A percentile compares a stretch with the other conserved stretches of the same genome.
These are phyloP conservation scores for Manis pentadactyla DNA, from an alignment of 2,797 vertebrate species.

Conservation along the genomic window DNA sequence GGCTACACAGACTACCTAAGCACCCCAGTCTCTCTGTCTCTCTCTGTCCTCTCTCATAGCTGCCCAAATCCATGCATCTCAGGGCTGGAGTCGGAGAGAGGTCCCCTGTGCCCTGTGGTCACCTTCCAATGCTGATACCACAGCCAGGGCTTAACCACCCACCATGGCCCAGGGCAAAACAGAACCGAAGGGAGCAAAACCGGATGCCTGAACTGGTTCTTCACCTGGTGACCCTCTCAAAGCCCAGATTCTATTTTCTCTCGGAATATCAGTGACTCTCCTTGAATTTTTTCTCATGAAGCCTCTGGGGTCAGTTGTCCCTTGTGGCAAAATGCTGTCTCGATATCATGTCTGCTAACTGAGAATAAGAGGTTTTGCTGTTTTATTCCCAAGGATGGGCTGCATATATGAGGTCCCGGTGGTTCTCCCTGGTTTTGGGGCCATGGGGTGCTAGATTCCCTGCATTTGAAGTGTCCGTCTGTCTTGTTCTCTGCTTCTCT, in stretches of 20 bases:
- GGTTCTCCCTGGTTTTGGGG: not conserved
- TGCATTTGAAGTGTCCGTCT: not conserved
- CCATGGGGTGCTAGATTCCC: not conserved
- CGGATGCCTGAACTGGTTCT: no score
- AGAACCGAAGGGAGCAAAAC: not conserved
- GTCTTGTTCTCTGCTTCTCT: not conserved
- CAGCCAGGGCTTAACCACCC: rapidly evolving
- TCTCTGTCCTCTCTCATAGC: not conserved
- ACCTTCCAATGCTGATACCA: rapidly evolving
- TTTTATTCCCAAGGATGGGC: not conserved
- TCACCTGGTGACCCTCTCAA: no score
- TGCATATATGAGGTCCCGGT: rapidly evolving
- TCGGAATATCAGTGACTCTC: not conserved
- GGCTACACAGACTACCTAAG: no score
- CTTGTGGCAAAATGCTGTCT: not conserved
- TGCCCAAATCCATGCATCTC: rapidly evolving
- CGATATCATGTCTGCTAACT: not conserved
- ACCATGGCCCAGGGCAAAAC: not conserved
- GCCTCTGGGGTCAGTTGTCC: not conserved
- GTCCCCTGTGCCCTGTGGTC: not conserved
- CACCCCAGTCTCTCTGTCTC: not conserved
- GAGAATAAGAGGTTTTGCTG: rapidly evolving
- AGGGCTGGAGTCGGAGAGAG: rapidly evolving
- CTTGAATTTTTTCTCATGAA: not conserved
- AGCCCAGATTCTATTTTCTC: not conserved